These are phyloP conservation scores for Falcaria lacertinaria DNA, from an alignment of 2,888 invertebrate genomes.

Conservation along the genomic window DNA sequence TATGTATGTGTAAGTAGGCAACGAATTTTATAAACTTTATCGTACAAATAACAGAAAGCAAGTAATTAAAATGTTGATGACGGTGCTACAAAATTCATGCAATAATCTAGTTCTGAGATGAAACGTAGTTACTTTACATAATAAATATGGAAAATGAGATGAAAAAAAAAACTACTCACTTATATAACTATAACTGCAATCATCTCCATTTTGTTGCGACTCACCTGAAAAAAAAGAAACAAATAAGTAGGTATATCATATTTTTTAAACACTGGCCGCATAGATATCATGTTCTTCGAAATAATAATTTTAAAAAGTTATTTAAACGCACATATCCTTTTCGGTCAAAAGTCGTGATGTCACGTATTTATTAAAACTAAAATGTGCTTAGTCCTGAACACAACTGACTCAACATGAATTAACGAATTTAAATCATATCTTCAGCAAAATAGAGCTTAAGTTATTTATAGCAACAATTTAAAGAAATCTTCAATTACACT, in stretches of 20 bases:
- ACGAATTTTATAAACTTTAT: no score
- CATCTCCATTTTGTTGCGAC: conserved; percentile 75
- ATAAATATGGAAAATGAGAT: not conserved
- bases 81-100: no score
- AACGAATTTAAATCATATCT: not conserved
- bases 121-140: no score
- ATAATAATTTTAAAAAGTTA: conserved; percentile 3
- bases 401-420: conserved; percentile 1
- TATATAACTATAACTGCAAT: conserved; percentile 79
- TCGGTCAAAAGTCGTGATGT: conserved; percentile 29
- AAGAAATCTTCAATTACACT: conserved; percentile 26
- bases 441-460: conserved; percentile 18
- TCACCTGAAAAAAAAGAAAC: conserved; percentile 60
- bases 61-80: no score
- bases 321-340: conserved; percentile 22
- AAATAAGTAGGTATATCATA: conserved; percentile 9
- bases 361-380: conserved; percentile 24
- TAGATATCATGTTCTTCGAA: not conserved
- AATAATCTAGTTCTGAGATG: no score
- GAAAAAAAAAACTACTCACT: conserved; percentile 50
- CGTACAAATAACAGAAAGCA: no score
- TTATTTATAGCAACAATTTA: conserved; percentile 13
- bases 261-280: conserved; percentile 3
- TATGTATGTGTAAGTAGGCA: no score
- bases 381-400: conserved; percentile 6